phyloP scores from a whole-genome alignment of 2,797 vertebrate species.

The Okamejei kenojei region DNA sequence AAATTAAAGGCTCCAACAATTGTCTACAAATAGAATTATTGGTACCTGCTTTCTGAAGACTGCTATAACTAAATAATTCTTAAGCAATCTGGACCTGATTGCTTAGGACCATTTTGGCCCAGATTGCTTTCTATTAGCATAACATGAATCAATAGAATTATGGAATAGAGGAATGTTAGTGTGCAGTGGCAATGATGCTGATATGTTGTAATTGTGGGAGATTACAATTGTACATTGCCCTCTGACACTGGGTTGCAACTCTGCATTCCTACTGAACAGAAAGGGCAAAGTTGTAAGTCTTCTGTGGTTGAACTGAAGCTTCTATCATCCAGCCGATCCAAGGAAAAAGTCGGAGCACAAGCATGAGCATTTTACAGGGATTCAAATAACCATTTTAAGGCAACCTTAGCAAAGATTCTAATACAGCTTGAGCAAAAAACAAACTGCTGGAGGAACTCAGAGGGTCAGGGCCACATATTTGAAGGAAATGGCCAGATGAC shows the following conservation, averaged over 20 bases:
- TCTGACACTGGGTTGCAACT: not conserved
- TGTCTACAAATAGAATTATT: not conserved
- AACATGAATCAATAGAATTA: not conserved
- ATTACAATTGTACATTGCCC: not conserved
- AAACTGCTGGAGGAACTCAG: too few relatives aligned
- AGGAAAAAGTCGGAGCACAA: not conserved
- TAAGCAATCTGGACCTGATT: not conserved
- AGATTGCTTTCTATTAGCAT: not conserved
- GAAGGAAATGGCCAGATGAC: too few relatives aligned
- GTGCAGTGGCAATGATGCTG: not conserved
- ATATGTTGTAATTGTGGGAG: not conserved
- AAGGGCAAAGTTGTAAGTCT: not conserved
- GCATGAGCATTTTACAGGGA: not conserved
- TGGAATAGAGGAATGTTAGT: too few relatives aligned
- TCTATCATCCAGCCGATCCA: not conserved
- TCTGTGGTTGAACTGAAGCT: not conserved
- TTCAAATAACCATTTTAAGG: not conserved
- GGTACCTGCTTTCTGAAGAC: not conserved
- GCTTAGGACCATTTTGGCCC: not conserved
- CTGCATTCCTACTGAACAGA: not conserved
- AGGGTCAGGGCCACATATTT: too few relatives aligned
- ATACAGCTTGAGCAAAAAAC: too few relatives aligned
- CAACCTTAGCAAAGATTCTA: too few relatives aligned
- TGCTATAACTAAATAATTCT: not conserved
- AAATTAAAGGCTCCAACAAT: not conserved